phyloP scores from a whole-genome alignment of 2,888 invertebrate species.

The Oxystoma pomonae region DNA sequence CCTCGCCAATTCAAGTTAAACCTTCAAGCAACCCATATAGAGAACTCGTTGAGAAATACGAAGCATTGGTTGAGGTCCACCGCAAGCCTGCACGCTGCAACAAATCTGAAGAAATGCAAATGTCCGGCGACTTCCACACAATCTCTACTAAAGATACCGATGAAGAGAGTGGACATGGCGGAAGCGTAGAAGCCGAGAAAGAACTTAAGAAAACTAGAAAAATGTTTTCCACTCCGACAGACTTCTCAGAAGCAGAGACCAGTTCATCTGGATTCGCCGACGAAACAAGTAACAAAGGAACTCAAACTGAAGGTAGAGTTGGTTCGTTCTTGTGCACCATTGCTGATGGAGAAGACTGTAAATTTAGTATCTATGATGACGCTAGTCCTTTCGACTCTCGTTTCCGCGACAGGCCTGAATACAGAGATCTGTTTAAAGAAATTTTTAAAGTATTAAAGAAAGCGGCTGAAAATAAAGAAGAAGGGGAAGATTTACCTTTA shows the following conservation, averaged over 20 bases:
- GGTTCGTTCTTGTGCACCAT: slow-evolving; percentile 83
- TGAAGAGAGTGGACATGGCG: slow-evolving; percentile 61
- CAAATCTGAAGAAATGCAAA: slow-evolving; percentile 59
- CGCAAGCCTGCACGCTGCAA: slow-evolving; percentile 56
- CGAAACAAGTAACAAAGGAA: slow-evolving; percentile 77
- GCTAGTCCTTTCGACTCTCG: slow-evolving; percentile 75
- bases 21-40: slow-evolving; percentile 66
- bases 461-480: slow-evolving; percentile 78
- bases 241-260: slow-evolving; percentile 82
- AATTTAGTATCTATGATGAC: slow-evolving; percentile 77
- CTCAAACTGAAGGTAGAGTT: slow-evolving; percentile 75
- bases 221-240: slow-evolving; percentile 69
- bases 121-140: slow-evolving; percentile 67
- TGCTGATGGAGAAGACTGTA: slow-evolving; percentile 80
- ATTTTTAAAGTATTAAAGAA: slow-evolving; percentile 80
- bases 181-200: slow-evolving; percentile 43
- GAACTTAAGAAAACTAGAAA: slow-evolving; percentile 51
- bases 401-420: slow-evolving; percentile 79
- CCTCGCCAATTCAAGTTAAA: slow-evolving; percentile 27
- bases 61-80: slow-evolving; percentile 75
- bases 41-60: slow-evolving; percentile 80
- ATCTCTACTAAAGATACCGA: slow-evolving; percentile 54
- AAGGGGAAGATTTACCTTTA: slow-evolving; percentile 69
- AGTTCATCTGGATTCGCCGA: slow-evolving; percentile 79
- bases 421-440: slow-evolving; percentile 75